Evolutionary conservation across 2,888 invertebrate species (phyloP), one percentile per base, ranked within the genome.

Genomic region (Agriopis aurantiaria): DNA sequence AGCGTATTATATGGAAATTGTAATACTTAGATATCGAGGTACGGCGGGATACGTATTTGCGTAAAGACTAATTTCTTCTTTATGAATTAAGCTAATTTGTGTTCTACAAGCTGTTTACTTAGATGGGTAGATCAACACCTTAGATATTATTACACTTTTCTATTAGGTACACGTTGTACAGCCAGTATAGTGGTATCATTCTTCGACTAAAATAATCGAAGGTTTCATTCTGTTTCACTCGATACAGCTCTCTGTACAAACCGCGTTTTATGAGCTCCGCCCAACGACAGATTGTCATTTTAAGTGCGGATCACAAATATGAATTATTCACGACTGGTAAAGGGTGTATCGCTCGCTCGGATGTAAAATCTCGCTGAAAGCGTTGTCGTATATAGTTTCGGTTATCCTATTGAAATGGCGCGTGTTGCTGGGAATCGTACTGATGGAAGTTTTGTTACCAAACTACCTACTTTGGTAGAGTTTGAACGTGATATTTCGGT

Each of bases 291-390:
- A 89, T 89, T 89, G 89, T 83, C 82, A 85, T 88, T 90, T 88
- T 87, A 86, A 90, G 87, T 86, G 85, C 82, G 88, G 85, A 85
- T 85, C 85, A 84, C 77, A 66, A 81, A 76, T 84, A 89, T 91
- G 89, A 89, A 91, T 91, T 81, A 91, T 91, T 90, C 89, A 91
- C 74, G 82, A 83, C 78, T 79, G 80, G 81, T 84, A 80, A 82
- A 85, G 84, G 76, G 78, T 82, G 78, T 82, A 80, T 80, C 79
- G 80, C 78, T 78, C 74, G 82, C 83, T 79, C 79, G 79, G 80
- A 84, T 84, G 85, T 85, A 85, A 83, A 85, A 82, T 75, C 79
- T 75, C 70, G 68, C 72, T 78, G 78, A 79, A 79, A 79, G 75
- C 75, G 69, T 76, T 76, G 73, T 72, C 69, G 71, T 70, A 70